These are phyloP conservation scores for Nannobrachium achirus DNA, from an alignment of 2,113 vertebrate species.

Conservation along the genomic window DNA sequence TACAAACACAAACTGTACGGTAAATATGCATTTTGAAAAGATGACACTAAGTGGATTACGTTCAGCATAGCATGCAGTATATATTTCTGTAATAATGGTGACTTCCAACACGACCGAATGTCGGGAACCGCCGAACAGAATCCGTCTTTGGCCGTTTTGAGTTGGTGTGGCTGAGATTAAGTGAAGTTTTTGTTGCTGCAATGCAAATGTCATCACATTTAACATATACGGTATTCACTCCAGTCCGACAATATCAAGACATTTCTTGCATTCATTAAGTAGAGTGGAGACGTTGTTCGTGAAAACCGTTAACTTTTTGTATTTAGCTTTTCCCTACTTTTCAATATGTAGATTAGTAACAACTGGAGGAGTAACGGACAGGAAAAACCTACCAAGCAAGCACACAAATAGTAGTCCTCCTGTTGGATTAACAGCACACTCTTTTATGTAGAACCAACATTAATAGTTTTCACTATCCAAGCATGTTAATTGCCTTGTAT, in stretches of 20 bases:
- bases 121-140: too few relatives aligned
- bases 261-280: too few relatives aligned
- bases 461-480: slow-evolving; percentile 61
- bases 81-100: too few relatives aligned
- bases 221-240: too few relatives aligned
- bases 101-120: too few relatives aligned
- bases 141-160: too few relatives aligned
- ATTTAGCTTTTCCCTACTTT: slow-evolving; percentile 11
- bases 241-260: too few relatives aligned
- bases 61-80: too few relatives aligned
- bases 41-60: too few relatives aligned
- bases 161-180: slow-evolving; percentile 6
- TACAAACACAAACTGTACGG: too few relatives aligned
- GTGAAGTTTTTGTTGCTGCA: slow-evolving; percentile 2
- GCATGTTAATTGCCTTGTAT: slow-evolving; percentile 63
- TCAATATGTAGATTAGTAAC: slow-evolving; percentile 59
- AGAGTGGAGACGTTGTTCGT: not conserved
- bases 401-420: slow-evolving; percentile 41
- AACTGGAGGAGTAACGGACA: slow-evolving; percentile 24
- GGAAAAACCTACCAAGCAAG: slow-evolving; percentile 43
- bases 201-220: too few relatives aligned
- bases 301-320: not conserved
- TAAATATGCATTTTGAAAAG: too few relatives aligned
- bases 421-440: slow-evolving; percentile 43
- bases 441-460: slow-evolving; percentile 50